phyloP scores from a whole-genome alignment of 1,140 invertebrate genomes.

The Araneus ventricosus region DNA sequence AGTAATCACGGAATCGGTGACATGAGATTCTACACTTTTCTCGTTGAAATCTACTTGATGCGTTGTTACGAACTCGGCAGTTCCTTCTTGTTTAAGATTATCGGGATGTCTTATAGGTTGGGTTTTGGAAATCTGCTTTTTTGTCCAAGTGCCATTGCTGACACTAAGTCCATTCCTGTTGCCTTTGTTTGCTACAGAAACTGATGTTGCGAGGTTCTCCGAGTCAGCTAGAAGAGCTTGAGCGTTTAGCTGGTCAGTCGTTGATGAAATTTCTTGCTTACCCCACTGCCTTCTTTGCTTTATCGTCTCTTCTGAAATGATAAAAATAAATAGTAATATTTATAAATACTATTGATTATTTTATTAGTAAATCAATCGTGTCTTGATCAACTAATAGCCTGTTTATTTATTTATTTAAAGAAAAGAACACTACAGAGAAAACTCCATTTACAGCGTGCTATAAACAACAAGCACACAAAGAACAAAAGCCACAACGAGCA shows the following conservation, averaged over 20 bases:
- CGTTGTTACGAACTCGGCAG: slow-evolving; percentile 79
- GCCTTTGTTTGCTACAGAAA: slow-evolving; percentile 34
- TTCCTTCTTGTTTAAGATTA: slow-evolving; percentile 79
- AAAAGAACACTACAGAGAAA: too few species aligned
- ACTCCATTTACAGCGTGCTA: too few species aligned
- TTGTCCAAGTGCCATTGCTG: not conserved
- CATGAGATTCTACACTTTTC: slow-evolving; percentile 8
- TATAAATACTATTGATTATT: not conserved
- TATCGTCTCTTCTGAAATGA: slow-evolving; percentile 18
- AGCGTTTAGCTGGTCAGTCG: slow-evolving; percentile 10
- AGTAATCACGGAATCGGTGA: not conserved
- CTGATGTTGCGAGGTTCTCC: not conserved
- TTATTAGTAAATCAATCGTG: not conserved
- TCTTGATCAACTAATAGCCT: too few species aligned
- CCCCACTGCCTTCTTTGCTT: slow-evolving; percentile 55
- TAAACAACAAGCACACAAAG: too few species aligned
- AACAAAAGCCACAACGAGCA: too few species aligned
- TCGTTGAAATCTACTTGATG: slow-evolving; percentile 54
- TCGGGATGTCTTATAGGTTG: slow-evolving; percentile 78
- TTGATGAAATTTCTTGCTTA: not conserved
- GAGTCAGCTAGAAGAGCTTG: not conserved
- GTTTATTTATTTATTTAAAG: too few species aligned
- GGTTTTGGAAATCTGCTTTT: slow-evolving; percentile 61
- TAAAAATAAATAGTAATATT: not conserved
- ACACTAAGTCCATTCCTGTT: not conserved